Percentiles rank a stretch among this genome's conserved stretches.
These are phyloP conservation scores for Conus canariensis DNA, from an alignment of 2,888 invertebrate species.

Conservation along the genomic window DNA sequence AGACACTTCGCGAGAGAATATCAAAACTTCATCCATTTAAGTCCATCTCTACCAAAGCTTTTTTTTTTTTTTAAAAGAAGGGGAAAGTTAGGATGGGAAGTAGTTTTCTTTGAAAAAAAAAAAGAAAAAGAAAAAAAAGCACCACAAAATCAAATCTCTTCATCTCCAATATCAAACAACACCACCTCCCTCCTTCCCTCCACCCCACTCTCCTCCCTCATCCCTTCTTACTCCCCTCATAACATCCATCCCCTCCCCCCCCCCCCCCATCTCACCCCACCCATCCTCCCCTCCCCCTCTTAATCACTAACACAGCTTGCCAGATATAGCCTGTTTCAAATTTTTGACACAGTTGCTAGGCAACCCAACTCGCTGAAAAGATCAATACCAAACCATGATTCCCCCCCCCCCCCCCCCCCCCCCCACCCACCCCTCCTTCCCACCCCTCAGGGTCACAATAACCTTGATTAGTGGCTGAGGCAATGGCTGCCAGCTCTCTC, in stretches of 20 bases:
- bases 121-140: not conserved
- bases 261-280: not conserved
- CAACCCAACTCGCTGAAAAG: slow-evolving; percentile 32
- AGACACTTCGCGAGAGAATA: not conserved
- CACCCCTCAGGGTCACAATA: slow-evolving; percentile 29
- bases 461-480: slow-evolving; percentile 27
- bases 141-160: slow-evolving; percentile 14
- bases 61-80: not conserved
- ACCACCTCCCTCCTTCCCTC: not conserved
- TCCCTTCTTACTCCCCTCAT: not conserved
- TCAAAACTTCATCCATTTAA: slow-evolving; percentile 3
- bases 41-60: not conserved
- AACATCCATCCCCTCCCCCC: too few species aligned
- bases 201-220: not conserved
- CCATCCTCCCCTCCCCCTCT: slow-evolving; percentile 3
- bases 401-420: not conserved
- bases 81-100: too few species aligned
- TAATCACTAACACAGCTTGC: slow-evolving; percentile 18
- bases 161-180: slow-evolving; percentile 23
- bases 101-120: not conserved
- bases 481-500: not conserved
- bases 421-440: not conserved
- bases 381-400: slow-evolving; percentile 32
- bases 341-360: slow-evolving; percentile 41
- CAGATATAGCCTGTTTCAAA: slow-evolving; percentile 44